phyloP scores from a whole-genome alignment of 2,888 invertebrate species.

The Epinotia ramella region DNA sequence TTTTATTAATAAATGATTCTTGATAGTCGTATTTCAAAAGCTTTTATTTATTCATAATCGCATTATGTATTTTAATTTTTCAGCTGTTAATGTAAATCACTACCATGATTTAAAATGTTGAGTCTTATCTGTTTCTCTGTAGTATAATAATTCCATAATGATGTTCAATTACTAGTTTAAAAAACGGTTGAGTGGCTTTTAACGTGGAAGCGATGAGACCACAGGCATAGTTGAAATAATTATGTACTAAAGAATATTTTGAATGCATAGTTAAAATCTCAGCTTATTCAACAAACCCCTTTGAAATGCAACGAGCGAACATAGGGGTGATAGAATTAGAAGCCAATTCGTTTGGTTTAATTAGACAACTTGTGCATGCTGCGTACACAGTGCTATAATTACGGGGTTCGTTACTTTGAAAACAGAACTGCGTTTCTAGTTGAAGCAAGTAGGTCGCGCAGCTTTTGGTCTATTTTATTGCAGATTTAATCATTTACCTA shows the following conservation, averaged over 20 bases:
- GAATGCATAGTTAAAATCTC: constrained; percentile 29
- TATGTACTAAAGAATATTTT: background rate
- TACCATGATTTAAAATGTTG: background rate
- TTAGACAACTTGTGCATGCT: too few relatives aligned
- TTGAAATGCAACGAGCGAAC: constrained; percentile 25
- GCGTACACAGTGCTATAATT: background rate
- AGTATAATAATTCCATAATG: too few relatives aligned
- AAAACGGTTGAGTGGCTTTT: too few relatives aligned
- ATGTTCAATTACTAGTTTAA: too few relatives aligned
- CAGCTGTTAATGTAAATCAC: background rate
- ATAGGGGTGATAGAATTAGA: constrained; percentile 47
- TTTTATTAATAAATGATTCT: background rate
- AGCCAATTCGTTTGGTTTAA: too few relatives aligned
- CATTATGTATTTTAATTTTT: background rate
- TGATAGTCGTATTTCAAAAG: background rate
- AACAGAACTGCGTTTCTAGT: constrained; percentile 1
- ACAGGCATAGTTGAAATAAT: background rate
- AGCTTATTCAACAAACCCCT: constrained; percentile 30
- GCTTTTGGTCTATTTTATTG: background rate
- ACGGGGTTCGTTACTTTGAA: constrained; percentile 1
- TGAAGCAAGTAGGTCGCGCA: background rate
- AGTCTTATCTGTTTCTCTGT: too few relatives aligned
- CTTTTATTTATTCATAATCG: constrained; percentile 1
- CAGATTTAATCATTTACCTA: background rate
- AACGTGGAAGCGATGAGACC: background rate